Conservation (phyloP, 1,140 invertebrate genomes). For the Acyrthosiphon pisum region DNA sequence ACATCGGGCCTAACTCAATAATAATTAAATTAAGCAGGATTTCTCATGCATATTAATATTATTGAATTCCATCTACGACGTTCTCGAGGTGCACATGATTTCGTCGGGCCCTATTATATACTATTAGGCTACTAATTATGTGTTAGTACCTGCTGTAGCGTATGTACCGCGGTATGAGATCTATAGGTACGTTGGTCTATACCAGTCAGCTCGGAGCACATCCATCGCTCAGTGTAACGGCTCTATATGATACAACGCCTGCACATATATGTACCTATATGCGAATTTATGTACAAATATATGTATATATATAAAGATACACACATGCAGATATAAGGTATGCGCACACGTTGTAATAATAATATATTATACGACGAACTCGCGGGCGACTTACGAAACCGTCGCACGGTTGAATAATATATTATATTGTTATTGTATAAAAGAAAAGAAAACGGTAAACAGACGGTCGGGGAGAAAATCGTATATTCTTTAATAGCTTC, state of each 20-base stretch:
- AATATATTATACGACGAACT: constrained; percentile 6
- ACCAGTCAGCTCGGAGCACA: background rate
- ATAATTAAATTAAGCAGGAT: no score
- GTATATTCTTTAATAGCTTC: constrained; percentile 46
- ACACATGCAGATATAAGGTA: background rate
- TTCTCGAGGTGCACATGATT: background rate
- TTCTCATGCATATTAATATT: no score
- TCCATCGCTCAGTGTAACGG: background rate
- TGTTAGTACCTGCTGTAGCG: background rate
- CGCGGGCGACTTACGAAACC: constrained; percentile 11
- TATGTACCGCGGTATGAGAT: background rate
- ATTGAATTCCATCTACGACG: background rate
- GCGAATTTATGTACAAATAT: no score
- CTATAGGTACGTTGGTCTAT: background rate
- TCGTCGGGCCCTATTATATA: background rate
- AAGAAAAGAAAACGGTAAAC: constrained; percentile 48
- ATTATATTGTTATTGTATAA: constrained; percentile 28
- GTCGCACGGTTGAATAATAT: constrained; percentile 30
- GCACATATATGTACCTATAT: no score
- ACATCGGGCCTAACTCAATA: no score
- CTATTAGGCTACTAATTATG: no score
- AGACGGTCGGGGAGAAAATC: constrained; percentile 36
- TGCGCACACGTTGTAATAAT: background rate
- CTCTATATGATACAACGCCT: no score
- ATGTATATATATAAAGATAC: no score